Percentiles rank a stretch among this genome's conserved stretches.
These are phyloP conservation scores for Brenthis daphne DNA, from an alignment of 2,888 invertebrate genomes.

Conservation along the genomic window DNA sequence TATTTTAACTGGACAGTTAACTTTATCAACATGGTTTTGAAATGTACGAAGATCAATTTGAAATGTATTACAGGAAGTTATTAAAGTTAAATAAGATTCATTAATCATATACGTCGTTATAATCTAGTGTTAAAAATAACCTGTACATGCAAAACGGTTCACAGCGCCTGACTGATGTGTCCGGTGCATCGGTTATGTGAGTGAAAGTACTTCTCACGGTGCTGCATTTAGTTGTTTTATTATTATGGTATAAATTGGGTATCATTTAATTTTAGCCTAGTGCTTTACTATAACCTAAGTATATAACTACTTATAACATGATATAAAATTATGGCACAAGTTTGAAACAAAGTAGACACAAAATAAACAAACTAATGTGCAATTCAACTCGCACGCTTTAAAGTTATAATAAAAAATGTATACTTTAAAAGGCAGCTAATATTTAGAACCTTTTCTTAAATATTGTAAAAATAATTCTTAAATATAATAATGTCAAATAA, in stretches of 20 bases:
- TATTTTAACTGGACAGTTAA: not conserved
- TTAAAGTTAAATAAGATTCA: conserved; percentile 38
- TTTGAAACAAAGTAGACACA: no score
- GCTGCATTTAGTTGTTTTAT: conserved; percentile 32
- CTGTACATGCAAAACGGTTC: conserved; percentile 34
- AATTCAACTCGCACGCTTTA: no score
- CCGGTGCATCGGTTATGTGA: conserved; percentile 41
- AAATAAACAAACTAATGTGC: no score
- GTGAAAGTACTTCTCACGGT: conserved; percentile 51
- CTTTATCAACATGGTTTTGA: conserved; percentile 8
- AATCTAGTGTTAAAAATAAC: conserved; percentile 32
- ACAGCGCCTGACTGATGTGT: conserved; percentile 45
- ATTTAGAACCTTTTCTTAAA: no score
- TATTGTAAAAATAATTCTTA: no score
- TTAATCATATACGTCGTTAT: conserved; percentile 38
- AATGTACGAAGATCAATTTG: conserved; percentile 19
- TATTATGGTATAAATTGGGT: conserved; percentile 10
- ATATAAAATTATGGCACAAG: no score
- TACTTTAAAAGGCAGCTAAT: no score
- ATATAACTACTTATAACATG: no score
- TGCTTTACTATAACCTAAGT: not conserved
- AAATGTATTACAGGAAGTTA: conserved; percentile 37
- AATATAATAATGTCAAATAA: no score
- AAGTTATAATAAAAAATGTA: no score
- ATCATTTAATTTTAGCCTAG: not conserved